These are phyloP conservation scores for Helicoverpa armigera DNA, from an alignment of 1,140 invertebrate genomes.

Conservation along the genomic window DNA sequence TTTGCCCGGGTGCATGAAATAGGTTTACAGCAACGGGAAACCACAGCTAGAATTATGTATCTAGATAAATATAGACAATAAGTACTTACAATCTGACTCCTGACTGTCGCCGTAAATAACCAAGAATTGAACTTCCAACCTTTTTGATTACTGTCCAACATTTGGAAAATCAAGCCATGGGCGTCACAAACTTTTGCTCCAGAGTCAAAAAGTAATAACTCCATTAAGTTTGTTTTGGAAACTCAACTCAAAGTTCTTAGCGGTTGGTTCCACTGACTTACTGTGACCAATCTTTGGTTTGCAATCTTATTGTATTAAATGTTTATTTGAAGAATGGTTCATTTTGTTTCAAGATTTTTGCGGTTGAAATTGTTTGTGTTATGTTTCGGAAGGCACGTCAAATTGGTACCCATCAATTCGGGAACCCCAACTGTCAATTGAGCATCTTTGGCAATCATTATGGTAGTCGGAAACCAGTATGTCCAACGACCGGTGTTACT, in stretches of 20 bases:
- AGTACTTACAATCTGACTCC: not conserved
- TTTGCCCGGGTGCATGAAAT: too few species aligned
- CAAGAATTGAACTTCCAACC: not conserved
- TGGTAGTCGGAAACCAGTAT: too few species aligned
- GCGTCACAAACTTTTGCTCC: not conserved
- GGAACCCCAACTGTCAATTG: too few species aligned
- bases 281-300: not conserved
- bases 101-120: not conserved
- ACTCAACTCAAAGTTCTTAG: not conserved
- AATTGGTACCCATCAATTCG: too few species aligned
- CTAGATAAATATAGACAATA: too few species aligned
- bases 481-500: too few species aligned
- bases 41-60: too few species aligned
- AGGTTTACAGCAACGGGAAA: too few species aligned
- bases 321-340: not conserved
- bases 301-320: conserved; percentile 1
- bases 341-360: not conserved
- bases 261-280: not conserved
- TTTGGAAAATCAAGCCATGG: not conserved
- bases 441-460: too few species aligned
- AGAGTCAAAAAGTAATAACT: not conserved
- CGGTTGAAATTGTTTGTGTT: not conserved
- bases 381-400: too few species aligned
- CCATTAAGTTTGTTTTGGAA: not conserved
- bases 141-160: not conserved